Base-by-base conservation (phyloP, 2,797 vertebrate species). In the Echiichthys vipera region DNA sequence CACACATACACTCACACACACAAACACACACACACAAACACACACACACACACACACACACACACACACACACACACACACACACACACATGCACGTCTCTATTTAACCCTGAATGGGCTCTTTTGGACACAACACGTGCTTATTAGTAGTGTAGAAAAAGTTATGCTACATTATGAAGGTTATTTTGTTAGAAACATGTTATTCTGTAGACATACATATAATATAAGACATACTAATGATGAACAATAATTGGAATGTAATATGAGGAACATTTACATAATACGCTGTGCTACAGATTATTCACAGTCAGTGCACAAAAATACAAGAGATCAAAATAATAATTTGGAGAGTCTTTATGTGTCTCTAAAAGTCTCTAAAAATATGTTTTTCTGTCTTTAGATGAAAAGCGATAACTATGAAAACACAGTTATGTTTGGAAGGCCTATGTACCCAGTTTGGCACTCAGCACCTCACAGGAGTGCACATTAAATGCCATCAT, bases 1-100 rank as follows among this genome's bases (percentile, higher is more conserved):
- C 7, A 29, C 4, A 43, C 50, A 71, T 49, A 75, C 24, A 61
- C 37, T 54, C 13, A 64, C 54, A 55, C 39, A 55, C 22, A 71
- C 39, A 50, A 36, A 74, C 40, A 63, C 32, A 64, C 15, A 70
- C 42, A 67, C 24, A 46, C 55, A 72, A 25, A 64, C 32, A 64
- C 53, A 54, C 39, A 53, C 37, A 39, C 4, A 30, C 30, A 50
- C 20, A 67, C 27, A 64, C 53, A 25, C 5, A 36, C 13, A 40
- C 7, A 29, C 4, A 43, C 50, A 71, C 53, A 75, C 24, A 61
- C 32, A 57, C 13, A 63, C 49, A 57, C 42, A 55, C 22, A 71
- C 39, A 50, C 47, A 74, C 42, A 55, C n/a, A 65, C 8, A 13
- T 25, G 0, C 2, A 22, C n/a, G n/a, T 39, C 34, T 45, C 34